These are phyloP conservation scores for Dicyrtomina minuta DNA, from an alignment of 2,888 invertebrate genomes.

Conservation along the genomic window DNA sequence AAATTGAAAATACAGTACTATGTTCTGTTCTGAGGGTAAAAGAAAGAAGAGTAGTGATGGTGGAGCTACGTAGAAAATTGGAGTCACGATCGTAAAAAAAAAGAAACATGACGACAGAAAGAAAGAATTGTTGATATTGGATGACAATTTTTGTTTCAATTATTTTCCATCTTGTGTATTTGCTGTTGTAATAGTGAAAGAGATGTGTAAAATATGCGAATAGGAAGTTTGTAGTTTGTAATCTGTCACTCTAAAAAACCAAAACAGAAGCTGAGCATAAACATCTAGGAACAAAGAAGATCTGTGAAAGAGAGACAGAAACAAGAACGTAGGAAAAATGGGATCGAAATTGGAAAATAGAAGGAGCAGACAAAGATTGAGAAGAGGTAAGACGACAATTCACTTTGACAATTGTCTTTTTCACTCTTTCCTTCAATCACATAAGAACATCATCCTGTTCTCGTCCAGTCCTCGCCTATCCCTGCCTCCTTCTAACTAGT, in stretches of 20 bases:
- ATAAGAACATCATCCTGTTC: no score
- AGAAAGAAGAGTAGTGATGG: not conserved
- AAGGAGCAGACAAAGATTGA: no score
- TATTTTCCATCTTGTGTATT: conserved; percentile 4
- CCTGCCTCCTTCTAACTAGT: no score
- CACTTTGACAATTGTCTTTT: no score
- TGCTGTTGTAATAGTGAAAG: not conserved
- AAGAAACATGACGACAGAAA: conserved; percentile 29
- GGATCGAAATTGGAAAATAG: no score
- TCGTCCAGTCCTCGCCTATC: no score
- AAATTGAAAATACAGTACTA: conserved; percentile 17
- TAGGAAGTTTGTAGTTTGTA: not conserved
- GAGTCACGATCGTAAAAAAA: conserved; percentile 29
- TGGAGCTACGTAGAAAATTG: conserved; percentile 13
- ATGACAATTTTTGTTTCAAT: conserved; percentile 24
- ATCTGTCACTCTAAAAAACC: not conserved
- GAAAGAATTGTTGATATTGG: conserved; percentile 29
- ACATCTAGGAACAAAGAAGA: not conserved
- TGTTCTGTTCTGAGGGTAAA: not conserved
- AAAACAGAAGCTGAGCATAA: not conserved
- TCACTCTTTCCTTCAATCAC: no score
- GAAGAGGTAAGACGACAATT: no score
- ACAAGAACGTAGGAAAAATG: not conserved
- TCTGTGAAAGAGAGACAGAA: not conserved
- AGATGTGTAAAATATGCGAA: conserved; percentile 6